Conservation (phyloP, 2,888 invertebrate species). For the Chrysolina oricalcia region DNA sequence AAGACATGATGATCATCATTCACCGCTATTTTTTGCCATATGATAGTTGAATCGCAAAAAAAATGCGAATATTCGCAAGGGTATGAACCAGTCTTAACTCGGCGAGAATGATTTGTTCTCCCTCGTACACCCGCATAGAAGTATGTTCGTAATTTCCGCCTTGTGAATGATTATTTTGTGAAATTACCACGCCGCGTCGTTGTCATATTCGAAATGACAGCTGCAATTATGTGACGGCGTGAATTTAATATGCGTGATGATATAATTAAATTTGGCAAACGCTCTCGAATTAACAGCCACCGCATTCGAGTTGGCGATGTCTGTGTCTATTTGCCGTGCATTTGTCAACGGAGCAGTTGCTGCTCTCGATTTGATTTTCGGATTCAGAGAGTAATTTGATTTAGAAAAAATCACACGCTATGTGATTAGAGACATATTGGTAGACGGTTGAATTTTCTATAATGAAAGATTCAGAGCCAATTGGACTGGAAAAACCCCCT, state of each 20-base stretch:
- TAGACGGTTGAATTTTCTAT: too few relatives aligned
- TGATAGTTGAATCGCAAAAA: too few relatives aligned
- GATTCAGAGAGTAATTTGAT: background rate
- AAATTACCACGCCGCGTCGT: constrained; percentile 62
- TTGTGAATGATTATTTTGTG: constrained; percentile 47
- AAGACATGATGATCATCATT: too few relatives aligned
- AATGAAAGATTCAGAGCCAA: too few relatives aligned
- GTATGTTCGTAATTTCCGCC: constrained; percentile 37
- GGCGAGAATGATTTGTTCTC: background rate
- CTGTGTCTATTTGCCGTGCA: constrained; percentile 36
- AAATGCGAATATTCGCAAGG: too few relatives aligned
- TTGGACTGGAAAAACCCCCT: too few relatives aligned
- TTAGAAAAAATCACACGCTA: background rate
- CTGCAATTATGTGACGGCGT: constrained; percentile 60
- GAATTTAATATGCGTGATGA: constrained; percentile 57
- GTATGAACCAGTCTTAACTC: too few relatives aligned
- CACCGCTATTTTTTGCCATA: too few relatives aligned
- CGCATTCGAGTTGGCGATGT: constrained; percentile 35
- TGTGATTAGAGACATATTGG: too few relatives aligned
- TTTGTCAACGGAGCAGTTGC: constrained; percentile 34
- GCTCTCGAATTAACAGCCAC: constrained; percentile 58
- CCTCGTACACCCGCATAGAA: constrained; percentile 16
- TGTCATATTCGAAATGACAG: constrained; percentile 60
- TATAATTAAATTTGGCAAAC: constrained; percentile 60
- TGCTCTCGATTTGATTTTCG: constrained; percentile 5